Conservation (phyloP, 2,888 invertebrate species). For the Cryptophagus acutangulus region DNA sequence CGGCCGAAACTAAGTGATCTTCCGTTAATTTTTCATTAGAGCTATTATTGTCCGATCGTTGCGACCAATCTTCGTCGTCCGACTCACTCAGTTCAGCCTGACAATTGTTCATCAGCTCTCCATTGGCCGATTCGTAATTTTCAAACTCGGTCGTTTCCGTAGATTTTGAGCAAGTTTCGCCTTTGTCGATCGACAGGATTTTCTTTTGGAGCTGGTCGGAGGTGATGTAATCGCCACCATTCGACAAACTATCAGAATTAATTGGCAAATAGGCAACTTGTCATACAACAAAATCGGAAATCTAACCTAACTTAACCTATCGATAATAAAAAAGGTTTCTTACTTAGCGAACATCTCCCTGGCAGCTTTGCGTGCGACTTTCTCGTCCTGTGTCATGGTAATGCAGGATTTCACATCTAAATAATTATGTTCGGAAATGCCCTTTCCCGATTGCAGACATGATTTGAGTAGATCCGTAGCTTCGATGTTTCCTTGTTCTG, state of each 20-base stretch:
- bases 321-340: conserved; percentile 3
- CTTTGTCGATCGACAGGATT: conserved; percentile 62
- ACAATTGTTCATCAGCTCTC: conserved; percentile 38
- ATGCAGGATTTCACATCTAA: conserved; percentile 73
- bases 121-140: conserved; percentile 29
- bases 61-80: conserved; percentile 48
- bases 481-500: conserved; percentile 85
- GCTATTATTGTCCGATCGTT: conserved; percentile 42
- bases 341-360: conserved; percentile 81
- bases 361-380: conserved; percentile 81
- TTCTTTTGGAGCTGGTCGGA: conserved; percentile 73
- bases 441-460: conserved; percentile 67
- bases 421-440: conserved; percentile 69
- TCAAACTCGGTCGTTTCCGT: conserved; percentile 26
- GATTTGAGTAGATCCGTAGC: conserved; percentile 74
- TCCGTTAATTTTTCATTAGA: conserved; percentile 72
- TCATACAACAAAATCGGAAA: conserved; percentile 6
- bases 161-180: conserved; percentile 25
- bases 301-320: too few relatives aligned
- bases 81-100: conserved; percentile 36
- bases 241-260: conserved; percentile 60
- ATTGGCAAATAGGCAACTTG: not conserved
- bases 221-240: conserved; percentile 82
- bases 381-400: conserved; percentile 80
- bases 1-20: conserved; percentile 74